phyloP scores from a whole-genome alignment of 1,140 invertebrate genomes.

The Nylanderia fulva region DNA sequence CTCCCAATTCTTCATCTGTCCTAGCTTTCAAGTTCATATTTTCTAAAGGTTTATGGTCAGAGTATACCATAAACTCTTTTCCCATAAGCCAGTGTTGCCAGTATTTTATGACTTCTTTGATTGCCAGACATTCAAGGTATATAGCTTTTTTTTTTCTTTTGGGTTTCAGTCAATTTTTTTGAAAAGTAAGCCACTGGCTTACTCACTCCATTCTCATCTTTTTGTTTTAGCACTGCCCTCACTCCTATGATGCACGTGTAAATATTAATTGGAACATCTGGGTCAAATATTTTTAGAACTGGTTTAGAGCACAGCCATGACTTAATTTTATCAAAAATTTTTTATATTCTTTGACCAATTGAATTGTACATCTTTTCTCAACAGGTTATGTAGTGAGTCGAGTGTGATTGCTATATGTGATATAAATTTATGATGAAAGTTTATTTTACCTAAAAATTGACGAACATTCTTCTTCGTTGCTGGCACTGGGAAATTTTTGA shows the following conservation, averaged over 20 bases:
- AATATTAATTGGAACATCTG: not conserved
- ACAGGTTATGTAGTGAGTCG: not conserved
- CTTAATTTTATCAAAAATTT: constrained; percentile 1
- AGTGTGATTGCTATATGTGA: not conserved
- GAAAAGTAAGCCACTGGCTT: no score
- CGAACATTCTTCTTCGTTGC: not conserved
- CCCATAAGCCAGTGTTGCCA: constrained; percentile 4
- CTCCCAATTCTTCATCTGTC: no score
- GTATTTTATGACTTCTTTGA: not conserved
- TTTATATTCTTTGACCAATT: not conserved
- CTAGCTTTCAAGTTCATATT: not conserved
- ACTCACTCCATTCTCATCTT: not conserved
- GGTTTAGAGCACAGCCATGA: not conserved
- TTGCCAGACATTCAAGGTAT: not conserved
- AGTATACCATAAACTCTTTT: not conserved
- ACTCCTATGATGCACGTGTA: constrained; percentile 3
- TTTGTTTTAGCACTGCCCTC: not conserved
- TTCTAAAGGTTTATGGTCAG: not conserved
- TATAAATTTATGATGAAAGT: constrained; percentile 11
- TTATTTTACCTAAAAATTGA: constrained; percentile 38
- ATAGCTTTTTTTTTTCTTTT: not conserved
- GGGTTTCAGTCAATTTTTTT: not conserved
- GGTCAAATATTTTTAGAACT: not conserved
- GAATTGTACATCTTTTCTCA: not conserved
- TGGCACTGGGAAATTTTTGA: constrained; percentile 1